These are phyloP conservation scores for Felis catus DNA, from an alignment of 2,113 vertebrate species.

Conservation along the genomic window F.catus_Fca126_mat1.0 CM031416.1:149343501-149344000, in stretches of 20 bases:
- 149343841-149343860: neutral
- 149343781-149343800: neutral
- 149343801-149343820: too few species aligned
- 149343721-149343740: too few species aligned
- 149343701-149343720: too few species aligned
- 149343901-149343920: neutral
- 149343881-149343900: neutral
- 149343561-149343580: too few species aligned
- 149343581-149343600: too few species aligned
- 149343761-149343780: neutral
- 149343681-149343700: too few species aligned
- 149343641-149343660: too few species aligned
- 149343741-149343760: fast-evolving
- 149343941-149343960: fast-evolving
- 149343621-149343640: too few species aligned
- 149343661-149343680: too few species aligned
- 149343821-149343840: fast-evolving
- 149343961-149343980: fast-evolving
- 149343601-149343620: too few species aligned
- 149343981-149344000: neutral
- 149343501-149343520: fast-evolving
- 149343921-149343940: fast-evolving
- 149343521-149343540: neutral
- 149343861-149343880: fast-evolving
- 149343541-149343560: too few species aligned